Evolutionary conservation across 2,797 vertebrate genomes (phyloP).

Genomic region (Tokudaia tokunoshimensis): DNA sequence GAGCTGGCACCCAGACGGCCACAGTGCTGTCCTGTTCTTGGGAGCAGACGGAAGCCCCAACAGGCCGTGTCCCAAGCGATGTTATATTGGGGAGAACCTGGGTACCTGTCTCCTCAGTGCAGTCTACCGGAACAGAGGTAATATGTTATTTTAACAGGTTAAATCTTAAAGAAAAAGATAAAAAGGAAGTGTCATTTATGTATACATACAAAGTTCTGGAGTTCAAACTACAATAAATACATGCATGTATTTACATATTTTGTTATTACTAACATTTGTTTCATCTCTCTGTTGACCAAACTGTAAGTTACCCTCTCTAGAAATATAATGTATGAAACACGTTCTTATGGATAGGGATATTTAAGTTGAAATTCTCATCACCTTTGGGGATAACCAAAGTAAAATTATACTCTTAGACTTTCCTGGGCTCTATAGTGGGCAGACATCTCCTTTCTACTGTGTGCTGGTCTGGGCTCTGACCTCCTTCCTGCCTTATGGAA

Average conservation of each 20-base stretch:
- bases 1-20: no score
- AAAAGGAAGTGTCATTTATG: neutral
- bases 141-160: neutral
- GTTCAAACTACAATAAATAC: neutral
- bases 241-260: neutral
- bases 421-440: neutral
- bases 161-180: neutral
- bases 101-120: no score
- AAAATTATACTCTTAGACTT: neutral
- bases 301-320: conserved; percentile 9
- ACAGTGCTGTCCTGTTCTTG: no score
- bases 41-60: no score
- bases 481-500: neutral
- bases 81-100: no score
- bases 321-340: conserved; percentile 12
- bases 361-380: neutral
- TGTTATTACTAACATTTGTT: neutral
- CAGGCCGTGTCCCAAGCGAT: no score
- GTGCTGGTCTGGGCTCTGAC: neutral
- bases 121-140: no score
- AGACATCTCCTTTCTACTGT: neutral
- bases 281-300: neutral
- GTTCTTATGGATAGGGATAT: neutral
- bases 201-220: neutral
- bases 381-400: neutral